A percentile compares a stretch with the other conserved stretches of the same genome.
Conservation (phyloP, 2,888 invertebrate genomes). For the Caenorhabditis parvicauda region DNA sequence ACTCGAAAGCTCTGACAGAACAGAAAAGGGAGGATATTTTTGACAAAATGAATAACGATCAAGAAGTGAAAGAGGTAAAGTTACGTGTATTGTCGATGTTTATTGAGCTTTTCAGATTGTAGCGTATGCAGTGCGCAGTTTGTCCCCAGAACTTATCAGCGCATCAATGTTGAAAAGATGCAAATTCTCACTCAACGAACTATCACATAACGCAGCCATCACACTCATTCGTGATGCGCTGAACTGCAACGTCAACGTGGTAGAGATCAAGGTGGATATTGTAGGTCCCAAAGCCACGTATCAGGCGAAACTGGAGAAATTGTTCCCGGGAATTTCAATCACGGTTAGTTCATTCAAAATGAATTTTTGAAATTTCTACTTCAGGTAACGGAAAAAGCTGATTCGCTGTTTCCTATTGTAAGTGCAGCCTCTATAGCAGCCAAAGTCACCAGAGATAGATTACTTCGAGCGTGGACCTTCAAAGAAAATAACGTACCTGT, state of each 20-base stretch:
- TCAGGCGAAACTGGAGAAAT: constrained; percentile 73
- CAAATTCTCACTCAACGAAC: constrained; percentile 88
- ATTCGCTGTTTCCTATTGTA: constrained; percentile 90
- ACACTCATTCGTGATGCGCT: constrained; percentile 77
- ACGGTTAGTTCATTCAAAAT: constrained; percentile 16
- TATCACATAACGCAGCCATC: constrained; percentile 93
- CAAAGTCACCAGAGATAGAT: constrained; percentile 67
- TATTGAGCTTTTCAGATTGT: constrained; percentile 68
- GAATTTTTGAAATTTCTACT: neutral
- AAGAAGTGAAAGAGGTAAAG: constrained; percentile 65
- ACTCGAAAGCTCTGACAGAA: constrained; percentile 90
- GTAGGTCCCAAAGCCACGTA: constrained; percentile 94
- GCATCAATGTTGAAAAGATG: constrained; percentile 45
- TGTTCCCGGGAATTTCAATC: constrained; percentile 74
- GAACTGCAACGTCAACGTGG: constrained; percentile 78
- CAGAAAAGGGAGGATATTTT: constrained; percentile 84
- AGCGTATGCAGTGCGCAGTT: constrained; percentile 81
- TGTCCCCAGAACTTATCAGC: constrained; percentile 41
- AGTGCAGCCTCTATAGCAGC: constrained; percentile 98
- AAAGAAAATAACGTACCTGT: constrained; percentile 34
- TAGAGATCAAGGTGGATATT: constrained; percentile 92
- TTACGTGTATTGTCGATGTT: too few relatives aligned
- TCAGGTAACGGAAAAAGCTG: constrained; percentile 93
- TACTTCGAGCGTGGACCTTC: constrained; percentile 47
- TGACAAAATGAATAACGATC: constrained; percentile 73